Evolutionary conservation across 2,888 invertebrate species (phyloP).

Genomic region (Polyploca ridens): DNA sequence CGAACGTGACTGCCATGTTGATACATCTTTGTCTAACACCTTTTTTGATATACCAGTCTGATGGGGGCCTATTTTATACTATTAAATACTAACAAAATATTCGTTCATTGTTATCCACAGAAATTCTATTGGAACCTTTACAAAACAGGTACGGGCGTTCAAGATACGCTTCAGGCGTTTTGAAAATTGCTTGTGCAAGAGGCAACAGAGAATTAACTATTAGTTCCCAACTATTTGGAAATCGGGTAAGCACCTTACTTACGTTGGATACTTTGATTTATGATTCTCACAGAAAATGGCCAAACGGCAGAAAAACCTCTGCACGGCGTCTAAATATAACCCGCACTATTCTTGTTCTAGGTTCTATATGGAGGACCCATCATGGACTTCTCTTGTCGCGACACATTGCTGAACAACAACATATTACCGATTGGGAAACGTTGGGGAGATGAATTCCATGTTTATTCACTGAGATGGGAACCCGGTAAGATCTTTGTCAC

Average conservation of each 20-base stretch:
- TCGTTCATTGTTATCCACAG: constrained; percentile 37
- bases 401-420: constrained; percentile 53
- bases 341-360: constrained; percentile 33
- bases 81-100: too few relatives aligned
- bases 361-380: constrained; percentile 81
- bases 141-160: constrained; percentile 84
- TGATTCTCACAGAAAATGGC: too few relatives aligned
- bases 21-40: too few relatives aligned
- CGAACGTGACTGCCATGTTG: too few relatives aligned
- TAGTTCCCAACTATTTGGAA: constrained; percentile 58
- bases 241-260: constrained; percentile 47
- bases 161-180: constrained; percentile 86
- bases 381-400: constrained; percentile 63
- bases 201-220: constrained; percentile 83
- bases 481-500: constrained; percentile 71
- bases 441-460: constrained; percentile 86
- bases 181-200: constrained; percentile 88
- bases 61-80: too few relatives aligned
- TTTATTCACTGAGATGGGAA: constrained; percentile 87
- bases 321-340: neutral
- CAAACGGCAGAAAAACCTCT: neutral
- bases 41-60: too few relatives aligned
- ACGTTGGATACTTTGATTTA: neutral
- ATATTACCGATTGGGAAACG: constrained; percentile 31
- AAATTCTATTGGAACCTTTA: constrained; percentile 86